Conservation (phyloP, 1,140 invertebrate species). For the Brachionus plicatilis region DNA sequence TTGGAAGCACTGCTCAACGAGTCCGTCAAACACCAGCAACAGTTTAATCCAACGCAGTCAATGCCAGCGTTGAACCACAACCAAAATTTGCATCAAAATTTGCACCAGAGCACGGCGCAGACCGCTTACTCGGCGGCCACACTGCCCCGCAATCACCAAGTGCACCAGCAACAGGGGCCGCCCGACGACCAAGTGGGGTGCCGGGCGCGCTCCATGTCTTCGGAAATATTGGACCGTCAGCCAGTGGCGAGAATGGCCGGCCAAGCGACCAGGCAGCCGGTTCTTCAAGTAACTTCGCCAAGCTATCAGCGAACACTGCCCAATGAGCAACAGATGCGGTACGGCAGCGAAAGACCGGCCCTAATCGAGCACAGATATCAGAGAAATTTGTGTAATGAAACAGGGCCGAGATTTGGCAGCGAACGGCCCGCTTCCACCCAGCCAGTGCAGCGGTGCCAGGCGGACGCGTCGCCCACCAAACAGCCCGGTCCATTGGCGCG, state of each 20-base stretch:
- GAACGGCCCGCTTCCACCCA: conserved; percentile 2
- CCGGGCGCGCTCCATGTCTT: not conserved
- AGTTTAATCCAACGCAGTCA: not conserved
- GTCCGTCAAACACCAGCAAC: not conserved
- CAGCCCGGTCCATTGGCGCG: not conserved
- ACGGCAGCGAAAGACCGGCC: not conserved
- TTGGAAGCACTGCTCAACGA: not conserved
- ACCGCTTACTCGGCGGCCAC: not conserved
- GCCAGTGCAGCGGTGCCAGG: not conserved
- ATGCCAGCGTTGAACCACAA: not conserved
- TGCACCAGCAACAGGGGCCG: not conserved
- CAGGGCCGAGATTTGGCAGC: not conserved
- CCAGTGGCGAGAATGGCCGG: not conserved
- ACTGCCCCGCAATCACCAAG: conserved; percentile 36
- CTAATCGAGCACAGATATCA: not conserved
- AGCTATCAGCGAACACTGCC: not conserved
- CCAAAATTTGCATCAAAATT: not conserved
- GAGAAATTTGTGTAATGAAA: conserved; percentile 20
- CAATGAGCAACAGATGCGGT: conserved; percentile 24
- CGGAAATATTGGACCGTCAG: not conserved
- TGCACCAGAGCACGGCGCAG: not conserved
- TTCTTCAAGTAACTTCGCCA: not conserved
- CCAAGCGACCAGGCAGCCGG: not conserved
- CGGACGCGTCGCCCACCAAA: not conserved
- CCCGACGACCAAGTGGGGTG: not conserved